Evolutionary conservation across 2,113 vertebrate genomes (phyloP).

Genomic region (Salvelinus alpinus): DNA sequence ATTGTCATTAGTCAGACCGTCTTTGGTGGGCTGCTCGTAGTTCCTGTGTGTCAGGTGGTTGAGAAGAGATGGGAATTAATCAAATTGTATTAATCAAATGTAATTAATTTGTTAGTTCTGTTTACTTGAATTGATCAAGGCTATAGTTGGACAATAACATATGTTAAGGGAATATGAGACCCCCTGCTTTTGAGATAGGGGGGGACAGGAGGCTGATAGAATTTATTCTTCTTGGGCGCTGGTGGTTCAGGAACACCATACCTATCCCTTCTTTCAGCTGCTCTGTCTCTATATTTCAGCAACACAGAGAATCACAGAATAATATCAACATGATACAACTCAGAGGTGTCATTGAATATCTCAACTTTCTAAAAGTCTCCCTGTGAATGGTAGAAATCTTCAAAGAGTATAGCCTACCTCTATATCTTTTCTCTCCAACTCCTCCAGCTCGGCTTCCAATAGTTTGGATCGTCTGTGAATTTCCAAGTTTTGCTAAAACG

Average conservation of each 20-base stretch:
- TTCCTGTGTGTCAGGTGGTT: slow-evolving; percentile 71
- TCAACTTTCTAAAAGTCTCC: not conserved
- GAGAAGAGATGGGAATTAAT: too few relatives aligned
- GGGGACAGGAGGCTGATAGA: slow-evolving; percentile 67
- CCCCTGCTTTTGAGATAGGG: not conserved
- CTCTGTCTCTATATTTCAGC: slow-evolving; percentile 95
- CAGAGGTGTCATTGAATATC: not conserved
- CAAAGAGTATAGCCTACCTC: slow-evolving; percentile 74
- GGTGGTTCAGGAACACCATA: slow-evolving; percentile 91
- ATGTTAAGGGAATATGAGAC: not conserved
- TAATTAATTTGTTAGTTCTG: too few relatives aligned
- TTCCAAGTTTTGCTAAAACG: slow-evolving; percentile 89
- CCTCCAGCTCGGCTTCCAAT: slow-evolving; percentile 87
- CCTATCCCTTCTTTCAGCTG: slow-evolving; percentile 91
- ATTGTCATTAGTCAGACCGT: slow-evolving; percentile 89
- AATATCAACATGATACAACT: not conserved
- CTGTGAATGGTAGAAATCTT: not conserved
- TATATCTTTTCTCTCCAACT: slow-evolving; percentile 87
- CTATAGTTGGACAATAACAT: too few relatives aligned
- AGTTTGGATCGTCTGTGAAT: slow-evolving; percentile 84
- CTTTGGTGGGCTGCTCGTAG: slow-evolving; percentile 91
- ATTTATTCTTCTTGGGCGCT: slow-evolving; percentile 89
- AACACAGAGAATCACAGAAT: slow-evolving; percentile 39
- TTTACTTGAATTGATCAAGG: too few relatives aligned
- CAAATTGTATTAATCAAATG: too few relatives aligned